Evolutionary conservation across 64 coral and sea anemone genomes (phyloP).

Genomic region (Pocillopora verrucosa): DNA sequence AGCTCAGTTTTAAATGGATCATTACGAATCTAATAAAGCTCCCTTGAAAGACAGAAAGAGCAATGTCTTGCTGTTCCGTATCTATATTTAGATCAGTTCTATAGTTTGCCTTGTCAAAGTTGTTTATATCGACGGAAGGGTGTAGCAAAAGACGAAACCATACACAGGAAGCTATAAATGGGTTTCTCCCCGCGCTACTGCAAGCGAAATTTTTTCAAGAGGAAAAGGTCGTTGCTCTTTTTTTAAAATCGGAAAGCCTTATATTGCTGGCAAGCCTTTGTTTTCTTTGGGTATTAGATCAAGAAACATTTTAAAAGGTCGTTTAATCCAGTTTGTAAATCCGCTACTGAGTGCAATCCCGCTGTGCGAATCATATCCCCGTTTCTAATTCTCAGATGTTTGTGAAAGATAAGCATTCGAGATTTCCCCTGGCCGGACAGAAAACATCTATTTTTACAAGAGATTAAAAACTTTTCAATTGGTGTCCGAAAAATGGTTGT

Average conservation of each 20-base stretch:
- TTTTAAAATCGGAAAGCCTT: neutral
- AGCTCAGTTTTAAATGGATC: neutral
- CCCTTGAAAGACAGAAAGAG: neutral
- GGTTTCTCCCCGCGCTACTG: neutral
- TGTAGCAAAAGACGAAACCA: neutral
- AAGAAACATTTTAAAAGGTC: neutral
- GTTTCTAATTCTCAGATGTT: conserved; percentile 44
- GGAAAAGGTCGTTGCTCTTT: neutral
- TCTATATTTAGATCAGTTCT: neutral
- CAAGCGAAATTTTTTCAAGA: neutral
- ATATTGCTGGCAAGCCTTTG: neutral
- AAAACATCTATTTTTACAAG: conserved; percentile 5
- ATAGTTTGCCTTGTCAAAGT: neutral
- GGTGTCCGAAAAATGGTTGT: neutral
- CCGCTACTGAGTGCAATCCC: neutral
- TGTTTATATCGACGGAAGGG: conserved; percentile 35
- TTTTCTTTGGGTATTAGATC: conserved; percentile 13
- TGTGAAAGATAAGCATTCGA: neutral
- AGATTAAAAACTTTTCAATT: neutral
- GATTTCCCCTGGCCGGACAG: conserved; percentile 23
- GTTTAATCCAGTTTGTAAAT: neutral
- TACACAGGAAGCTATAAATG: neutral
- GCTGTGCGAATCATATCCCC: conserved; percentile 8
- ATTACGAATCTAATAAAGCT: neutral
- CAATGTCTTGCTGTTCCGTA: neutral